Percentiles rank a stretch among this genome's conserved stretches.
Conservation (phyloP, 2,888 invertebrate genomes). For the Apamea epomidion region DNA sequence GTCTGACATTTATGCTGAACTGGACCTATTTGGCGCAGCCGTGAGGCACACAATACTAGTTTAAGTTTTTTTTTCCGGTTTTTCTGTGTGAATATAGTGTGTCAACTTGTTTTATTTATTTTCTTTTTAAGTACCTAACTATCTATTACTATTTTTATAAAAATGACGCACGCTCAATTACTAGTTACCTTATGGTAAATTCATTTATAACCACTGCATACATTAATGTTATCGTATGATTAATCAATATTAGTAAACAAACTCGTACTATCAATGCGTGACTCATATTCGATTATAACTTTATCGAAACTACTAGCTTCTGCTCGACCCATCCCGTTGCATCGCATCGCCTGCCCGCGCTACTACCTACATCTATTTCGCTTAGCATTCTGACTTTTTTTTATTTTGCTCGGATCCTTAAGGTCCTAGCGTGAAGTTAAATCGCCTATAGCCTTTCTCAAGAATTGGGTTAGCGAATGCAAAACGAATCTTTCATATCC, state of each 20-base stretch:
- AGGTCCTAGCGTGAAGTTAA: no score
- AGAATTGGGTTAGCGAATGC: background rate
- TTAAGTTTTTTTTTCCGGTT: no score
- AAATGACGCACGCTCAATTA: background rate
- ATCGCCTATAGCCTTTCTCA: background rate
- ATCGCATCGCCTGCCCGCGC: background rate
- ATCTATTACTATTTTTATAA: background rate
- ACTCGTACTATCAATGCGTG: constrained; percentile 1
- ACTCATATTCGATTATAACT: background rate
- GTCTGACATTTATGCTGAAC: no score
- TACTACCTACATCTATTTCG: background rate
- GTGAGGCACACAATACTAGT: no score
- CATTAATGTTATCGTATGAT: constrained; percentile 7
- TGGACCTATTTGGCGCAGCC: no score
- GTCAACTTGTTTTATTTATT: no score
- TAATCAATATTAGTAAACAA: constrained; percentile 26
- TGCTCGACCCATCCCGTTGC: background rate
- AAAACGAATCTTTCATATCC: no score
- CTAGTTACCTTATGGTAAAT: background rate
- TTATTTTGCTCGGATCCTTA: background rate
- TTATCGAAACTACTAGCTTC: background rate
- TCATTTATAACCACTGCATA: background rate
- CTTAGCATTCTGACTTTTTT: background rate
- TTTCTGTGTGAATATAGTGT: no score
- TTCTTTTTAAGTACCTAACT: no score